A percentile compares a stretch with the other conserved stretches of the same genome.
Conservation (phyloP, 2,113 vertebrate genomes). For the Gasterosteus nipponicus region DNA sequence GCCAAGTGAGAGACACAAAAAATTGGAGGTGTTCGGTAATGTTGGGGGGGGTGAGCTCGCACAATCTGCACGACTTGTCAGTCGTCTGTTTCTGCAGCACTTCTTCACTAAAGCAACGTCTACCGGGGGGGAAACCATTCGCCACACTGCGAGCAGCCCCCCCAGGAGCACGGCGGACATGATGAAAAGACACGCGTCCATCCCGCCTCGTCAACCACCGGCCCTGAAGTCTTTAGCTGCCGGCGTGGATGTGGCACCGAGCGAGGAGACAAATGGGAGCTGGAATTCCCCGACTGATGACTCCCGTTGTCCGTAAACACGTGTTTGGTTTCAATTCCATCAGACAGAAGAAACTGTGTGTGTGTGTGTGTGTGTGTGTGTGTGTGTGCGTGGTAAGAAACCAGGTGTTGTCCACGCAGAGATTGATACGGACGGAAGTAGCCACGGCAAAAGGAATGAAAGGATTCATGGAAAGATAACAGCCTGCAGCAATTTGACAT, state of each 20-base stretch:
- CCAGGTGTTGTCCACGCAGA: neutral
- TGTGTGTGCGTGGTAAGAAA: neutral
- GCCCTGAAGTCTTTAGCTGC: neutral
- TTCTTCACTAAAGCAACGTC: neutral
- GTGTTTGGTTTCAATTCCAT: neutral
- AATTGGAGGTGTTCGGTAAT: neutral
- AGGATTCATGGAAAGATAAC: conserved; percentile 47
- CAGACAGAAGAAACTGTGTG: neutral
- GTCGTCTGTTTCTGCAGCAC: conserved; percentile 24
- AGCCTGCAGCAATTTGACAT: conserved; percentile 41
- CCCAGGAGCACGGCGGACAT: neutral
- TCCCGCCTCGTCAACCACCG: no score
- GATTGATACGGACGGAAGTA: neutral
- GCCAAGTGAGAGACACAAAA: neutral
- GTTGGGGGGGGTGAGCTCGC: conserved; percentile 11
- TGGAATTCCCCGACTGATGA: neutral
- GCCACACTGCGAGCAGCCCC: neutral
- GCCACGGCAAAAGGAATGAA: conserved; percentile 44
- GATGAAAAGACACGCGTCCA: no score
- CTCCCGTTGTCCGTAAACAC: neutral
- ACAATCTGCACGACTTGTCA: conserved; percentile 7
- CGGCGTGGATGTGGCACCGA: no score
- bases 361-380: neutral
- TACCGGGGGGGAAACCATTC: conserved; percentile 18
- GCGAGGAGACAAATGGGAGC: no score